Percentiles rank a stretch among this genome's conserved stretches.
phyloP scores from a whole-genome alignment of 2,888 invertebrate genomes.

The Eutolmus rufibarbis region DNA sequence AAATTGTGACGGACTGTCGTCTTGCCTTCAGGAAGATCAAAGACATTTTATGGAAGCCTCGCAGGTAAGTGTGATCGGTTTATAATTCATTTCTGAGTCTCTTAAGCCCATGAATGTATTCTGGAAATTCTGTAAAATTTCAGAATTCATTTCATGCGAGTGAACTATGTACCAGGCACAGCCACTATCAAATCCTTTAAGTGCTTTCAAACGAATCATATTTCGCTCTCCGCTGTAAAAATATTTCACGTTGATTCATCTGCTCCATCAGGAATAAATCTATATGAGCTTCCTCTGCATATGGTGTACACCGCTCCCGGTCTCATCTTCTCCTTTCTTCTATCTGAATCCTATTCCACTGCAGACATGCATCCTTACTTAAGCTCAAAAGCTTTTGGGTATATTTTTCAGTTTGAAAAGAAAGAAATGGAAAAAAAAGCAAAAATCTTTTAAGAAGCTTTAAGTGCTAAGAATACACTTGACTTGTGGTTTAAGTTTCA shows the following conservation, averaged over 20 bases:
- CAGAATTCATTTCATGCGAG: neutral
- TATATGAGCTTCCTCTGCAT: neutral
- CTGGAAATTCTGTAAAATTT: neutral
- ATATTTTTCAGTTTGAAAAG: constrained; percentile 5
- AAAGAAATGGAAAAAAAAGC: neutral
- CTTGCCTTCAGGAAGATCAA: neutral
- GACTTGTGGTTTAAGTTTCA: constrained; percentile 34
- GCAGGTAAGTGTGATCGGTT: neutral
- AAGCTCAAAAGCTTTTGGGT: constrained; percentile 1
- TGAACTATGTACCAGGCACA: neutral
- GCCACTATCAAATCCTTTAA: neutral
- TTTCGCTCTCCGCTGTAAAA: neutral
- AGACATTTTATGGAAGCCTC: neutral
- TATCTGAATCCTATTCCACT: neutral
- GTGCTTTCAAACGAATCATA: neutral
- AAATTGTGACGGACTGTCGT: neutral
- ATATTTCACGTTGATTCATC: neutral
- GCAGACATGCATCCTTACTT: constrained; percentile 32
- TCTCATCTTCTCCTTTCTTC: neutral
- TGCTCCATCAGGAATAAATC: neutral
- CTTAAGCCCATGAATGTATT: neutral
- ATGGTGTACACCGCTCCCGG: neutral
- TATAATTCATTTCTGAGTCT: neutral
- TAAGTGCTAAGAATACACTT: constrained; percentile 35
- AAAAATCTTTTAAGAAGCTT: constrained; percentile 28